Evolutionary conservation across 1,140 invertebrate genomes (phyloP).

Genomic region (Caerostris darwini): DNA sequence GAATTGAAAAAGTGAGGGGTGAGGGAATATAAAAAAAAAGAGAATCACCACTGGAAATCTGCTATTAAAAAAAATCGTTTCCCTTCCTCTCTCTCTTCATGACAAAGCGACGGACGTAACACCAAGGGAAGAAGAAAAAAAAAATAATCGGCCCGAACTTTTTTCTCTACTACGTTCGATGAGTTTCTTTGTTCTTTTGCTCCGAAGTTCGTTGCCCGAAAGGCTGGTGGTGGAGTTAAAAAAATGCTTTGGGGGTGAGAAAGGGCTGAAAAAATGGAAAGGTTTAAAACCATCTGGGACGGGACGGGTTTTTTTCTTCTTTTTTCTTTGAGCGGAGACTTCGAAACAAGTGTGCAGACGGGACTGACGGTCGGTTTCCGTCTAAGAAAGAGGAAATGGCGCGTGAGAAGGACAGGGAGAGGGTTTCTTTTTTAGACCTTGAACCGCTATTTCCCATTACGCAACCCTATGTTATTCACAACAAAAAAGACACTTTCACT

Average conservation of each 20-base stretch:
- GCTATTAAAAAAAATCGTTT: conserved; percentile 41
- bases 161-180: conserved; percentile 42
- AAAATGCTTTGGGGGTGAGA: conserved; percentile 64
- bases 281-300: conserved; percentile 67
- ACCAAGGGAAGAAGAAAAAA: conserved; percentile 34
- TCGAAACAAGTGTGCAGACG: conserved; percentile 56
- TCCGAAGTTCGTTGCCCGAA: conserved; percentile 47
- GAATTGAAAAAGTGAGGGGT: conserved; percentile 39
- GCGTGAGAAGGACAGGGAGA: conserved; percentile 63
- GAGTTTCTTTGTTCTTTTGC: conserved; percentile 52
- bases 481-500: conserved; percentile 2
- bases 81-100: conserved; percentile 41
- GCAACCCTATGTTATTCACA: conserved; percentile 14
- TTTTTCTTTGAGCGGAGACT: not conserved
- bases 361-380: conserved; percentile 68
- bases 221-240: conserved; percentile 43
- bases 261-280: conserved; percentile 49
- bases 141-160: conserved; percentile 2
- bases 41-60: conserved; percentile 34
- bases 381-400: conserved; percentile 56
- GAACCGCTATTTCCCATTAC: conserved; percentile 40
- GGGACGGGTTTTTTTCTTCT: conserved; percentile 33
- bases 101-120: conserved; percentile 64
- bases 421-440: conserved; percentile 50
- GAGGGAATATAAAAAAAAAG: conserved; percentile 9